These are phyloP conservation scores for Telenomus remus DNA, from an alignment of 1,140 invertebrate species.

Conservation along the genomic window DNA sequence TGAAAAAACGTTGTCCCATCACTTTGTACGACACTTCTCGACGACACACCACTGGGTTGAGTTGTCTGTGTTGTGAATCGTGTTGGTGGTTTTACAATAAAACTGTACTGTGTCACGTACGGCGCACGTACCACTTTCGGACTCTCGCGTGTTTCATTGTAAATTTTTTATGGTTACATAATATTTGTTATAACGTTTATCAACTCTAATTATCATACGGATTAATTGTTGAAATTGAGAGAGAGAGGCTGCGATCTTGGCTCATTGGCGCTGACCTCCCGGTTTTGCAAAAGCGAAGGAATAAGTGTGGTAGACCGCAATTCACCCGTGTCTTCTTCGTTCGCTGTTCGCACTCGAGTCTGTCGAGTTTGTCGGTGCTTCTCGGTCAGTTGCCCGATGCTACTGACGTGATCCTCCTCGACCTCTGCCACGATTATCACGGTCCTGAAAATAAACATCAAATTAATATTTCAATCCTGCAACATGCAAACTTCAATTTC, in stretches of 20 bases:
- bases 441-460: conserved; percentile 63
- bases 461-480: conserved; percentile 5
- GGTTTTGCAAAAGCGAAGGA: conserved; percentile 66
- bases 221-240: conserved; percentile 66
- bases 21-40: conserved; percentile 71
- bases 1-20: conserved; percentile 36
- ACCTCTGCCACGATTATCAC: conserved; percentile 68
- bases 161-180: conserved; percentile 65
- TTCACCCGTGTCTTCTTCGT: conserved; percentile 64
- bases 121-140: conserved; percentile 38
- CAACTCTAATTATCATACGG: conserved; percentile 69
- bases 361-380: conserved; percentile 49
- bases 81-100: conserved; percentile 8
- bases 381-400: conserved; percentile 61
- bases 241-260: conserved; percentile 57
- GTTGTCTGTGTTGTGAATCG: conserved; percentile 17
- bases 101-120: not conserved
- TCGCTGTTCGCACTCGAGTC: conserved; percentile 50
- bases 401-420: conserved; percentile 71
- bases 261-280: conserved; percentile 44
- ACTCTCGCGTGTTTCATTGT: conserved; percentile 57
- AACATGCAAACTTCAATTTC: no score
- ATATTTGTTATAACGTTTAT: conserved; percentile 64
- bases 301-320: conserved; percentile 66
- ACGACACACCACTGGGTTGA: conserved; percentile 65